These are phyloP conservation scores for Progne subis DNA, from an alignment of 2,113 vertebrate genomes.

Conservation along the genomic window DNA sequence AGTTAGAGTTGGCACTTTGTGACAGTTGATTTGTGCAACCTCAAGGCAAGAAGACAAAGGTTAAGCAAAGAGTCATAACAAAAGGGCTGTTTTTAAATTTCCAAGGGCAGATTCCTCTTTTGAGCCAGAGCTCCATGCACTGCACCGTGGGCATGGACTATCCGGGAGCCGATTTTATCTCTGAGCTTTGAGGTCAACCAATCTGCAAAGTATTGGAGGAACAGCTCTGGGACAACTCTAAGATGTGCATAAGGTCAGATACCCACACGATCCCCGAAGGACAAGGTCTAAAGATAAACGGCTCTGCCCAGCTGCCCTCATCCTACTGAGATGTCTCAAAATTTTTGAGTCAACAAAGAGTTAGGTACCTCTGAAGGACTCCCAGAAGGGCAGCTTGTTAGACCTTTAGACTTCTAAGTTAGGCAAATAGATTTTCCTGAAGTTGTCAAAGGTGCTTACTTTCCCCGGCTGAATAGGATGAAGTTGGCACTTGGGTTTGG, in stretches of 20 bases:
- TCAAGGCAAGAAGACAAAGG: not conserved
- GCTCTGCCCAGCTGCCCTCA: not conserved
- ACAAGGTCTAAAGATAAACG: not conserved
- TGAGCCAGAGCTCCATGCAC: not conserved
- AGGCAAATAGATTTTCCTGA: not conserved
- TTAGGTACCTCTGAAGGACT: not conserved
- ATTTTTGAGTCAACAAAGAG: not conserved
- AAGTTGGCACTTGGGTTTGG: not conserved
- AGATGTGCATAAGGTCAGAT: not conserved
- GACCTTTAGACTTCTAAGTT: not conserved
- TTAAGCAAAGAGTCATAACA: not conserved
- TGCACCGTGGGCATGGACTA: not conserved
- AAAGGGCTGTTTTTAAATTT: not conserved
- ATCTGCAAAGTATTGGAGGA: not conserved
- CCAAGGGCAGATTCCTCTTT: not conserved
- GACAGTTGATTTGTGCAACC: not conserved
- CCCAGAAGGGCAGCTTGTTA: not conserved
- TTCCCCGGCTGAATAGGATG: not conserved
- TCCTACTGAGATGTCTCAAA: not conserved
- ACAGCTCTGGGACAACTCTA: not conserved
- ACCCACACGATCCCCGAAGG: accelerated
- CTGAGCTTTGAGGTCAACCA: not conserved
- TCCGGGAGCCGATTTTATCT: not conserved
- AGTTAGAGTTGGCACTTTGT: not conserved
- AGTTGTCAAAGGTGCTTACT: not conserved